These are phyloP conservation scores for Digitonthophagus gazella DNA, from an alignment of 2,888 invertebrate species.

Conservation along the genomic window DNA sequence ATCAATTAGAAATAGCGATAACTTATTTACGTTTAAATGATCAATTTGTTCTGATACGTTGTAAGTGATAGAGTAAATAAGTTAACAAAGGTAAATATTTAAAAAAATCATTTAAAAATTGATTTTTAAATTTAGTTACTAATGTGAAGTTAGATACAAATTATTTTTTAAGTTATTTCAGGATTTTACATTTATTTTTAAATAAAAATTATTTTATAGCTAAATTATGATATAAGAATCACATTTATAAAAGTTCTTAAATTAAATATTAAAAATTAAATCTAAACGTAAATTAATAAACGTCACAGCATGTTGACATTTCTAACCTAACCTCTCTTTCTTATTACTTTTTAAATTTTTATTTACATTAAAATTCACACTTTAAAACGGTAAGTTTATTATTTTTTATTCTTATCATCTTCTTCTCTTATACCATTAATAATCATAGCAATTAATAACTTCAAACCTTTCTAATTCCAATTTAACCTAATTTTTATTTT, in stretches of 20 bases:
- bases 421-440: neutral
- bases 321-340: constrained; percentile 20
- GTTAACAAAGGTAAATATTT: neutral
- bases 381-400: constrained; percentile 11
- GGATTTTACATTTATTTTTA: no score
- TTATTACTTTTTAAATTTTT: constrained; percentile 9
- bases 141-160: no score
- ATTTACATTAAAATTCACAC: constrained; percentile 18
- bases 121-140: no score
- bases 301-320: constrained; percentile 10
- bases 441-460: neutral
- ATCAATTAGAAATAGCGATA: neutral
- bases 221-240: no score
- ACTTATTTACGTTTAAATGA: neutral
- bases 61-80: neutral
- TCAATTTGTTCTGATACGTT: neutral
- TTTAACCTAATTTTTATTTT: constrained; percentile 17
- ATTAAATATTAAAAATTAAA: neutral
- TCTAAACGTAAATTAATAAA: constrained; percentile 2
- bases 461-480: neutral
- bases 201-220: no score
- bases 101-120: no score
- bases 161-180: no score
- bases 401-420: neutral
- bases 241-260: no score